Conservation (phyloP, 2,888 invertebrate species). For the Drosophila hamatofila region DNA sequence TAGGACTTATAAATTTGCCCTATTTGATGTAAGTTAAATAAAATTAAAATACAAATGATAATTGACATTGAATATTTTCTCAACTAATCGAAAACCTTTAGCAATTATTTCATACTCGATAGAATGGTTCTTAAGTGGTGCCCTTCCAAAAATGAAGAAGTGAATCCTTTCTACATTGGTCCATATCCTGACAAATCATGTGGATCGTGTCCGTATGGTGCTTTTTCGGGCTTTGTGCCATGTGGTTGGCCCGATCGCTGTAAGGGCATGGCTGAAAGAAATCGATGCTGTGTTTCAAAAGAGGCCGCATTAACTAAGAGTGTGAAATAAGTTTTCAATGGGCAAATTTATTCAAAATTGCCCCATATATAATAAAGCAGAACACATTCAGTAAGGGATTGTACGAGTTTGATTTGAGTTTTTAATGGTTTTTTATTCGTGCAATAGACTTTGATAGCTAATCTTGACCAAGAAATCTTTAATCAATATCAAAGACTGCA, state of each 20-base stretch:
- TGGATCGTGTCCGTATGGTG: slow-evolving; percentile 53
- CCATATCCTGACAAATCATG: slow-evolving; percentile 59
- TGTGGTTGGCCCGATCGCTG: slow-evolving; percentile 52
- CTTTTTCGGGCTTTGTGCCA: slow-evolving; percentile 47
- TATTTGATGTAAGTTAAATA: background rate
- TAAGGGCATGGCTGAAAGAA: background rate
- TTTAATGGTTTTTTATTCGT: background rate
- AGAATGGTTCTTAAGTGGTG: slow-evolving; percentile 10
- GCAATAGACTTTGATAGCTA: background rate
- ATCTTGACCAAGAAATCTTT: too few species aligned
- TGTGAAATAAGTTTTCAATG: background rate
- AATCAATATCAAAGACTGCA: too few species aligned
- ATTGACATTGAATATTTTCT: background rate
- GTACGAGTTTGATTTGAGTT: background rate
- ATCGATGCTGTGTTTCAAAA: background rate
- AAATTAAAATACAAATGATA: background rate
- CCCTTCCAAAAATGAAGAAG: background rate
- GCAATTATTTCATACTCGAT: background rate
- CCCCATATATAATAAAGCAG: background rate
- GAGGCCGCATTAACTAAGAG: background rate
- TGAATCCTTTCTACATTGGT: slow-evolving; percentile 69
- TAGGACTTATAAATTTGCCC: background rate
- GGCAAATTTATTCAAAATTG: background rate
- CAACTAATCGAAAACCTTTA: background rate
- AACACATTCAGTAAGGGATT: background rate